Evolutionary conservation across 1,140 invertebrate species (phyloP), one percentile per base, ranked within the genome.

Genomic region (Drosophila pachea): DNA sequence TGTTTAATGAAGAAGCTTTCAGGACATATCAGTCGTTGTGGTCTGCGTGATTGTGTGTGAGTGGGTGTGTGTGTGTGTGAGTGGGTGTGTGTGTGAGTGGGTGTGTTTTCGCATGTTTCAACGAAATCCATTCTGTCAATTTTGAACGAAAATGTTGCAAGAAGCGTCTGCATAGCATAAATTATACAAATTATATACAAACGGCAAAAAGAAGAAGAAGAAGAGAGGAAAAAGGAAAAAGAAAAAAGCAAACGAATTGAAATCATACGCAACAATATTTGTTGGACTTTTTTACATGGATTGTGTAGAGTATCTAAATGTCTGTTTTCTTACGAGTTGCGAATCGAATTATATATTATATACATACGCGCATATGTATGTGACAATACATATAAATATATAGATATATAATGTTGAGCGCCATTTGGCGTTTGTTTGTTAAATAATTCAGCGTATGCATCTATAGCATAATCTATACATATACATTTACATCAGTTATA

Each of bases 401-500:
- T 16, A 35, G 35, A 53, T 62, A 53, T 43, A 60, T 31, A 50
- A 67, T 52, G 64, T 60, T 67, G 56, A 60, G 40, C 40, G 56
- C 64, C 64, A 67, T 60, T 68, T 55, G 65, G 50, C 61, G 63
- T 50, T 49, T 68, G 66, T 68, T 55, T 68, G 66, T 68, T 63
- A 53, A 31, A 59, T 36, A 8, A 14, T 33, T 58, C 12, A 35
- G 9, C 32, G 66, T 11, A 53, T 68, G 54, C 36, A 56, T 42
- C 5, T 55, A 62, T 33, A 68, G 11, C 32, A 49, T 55, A 53
- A 4, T 59, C 22, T 12, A 38, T 42, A 16, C 35, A 65, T 63
- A 48, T 32, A 42, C 40, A 42, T 42, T 12, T 47, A 47, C 40
- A 47, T 47, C 29, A 47, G 11, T 11, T 54, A 47, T 35, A 45